phyloP scores from a whole-genome alignment of 2,797 vertebrate genomes.

The Gobio occitaniae region DNA sequence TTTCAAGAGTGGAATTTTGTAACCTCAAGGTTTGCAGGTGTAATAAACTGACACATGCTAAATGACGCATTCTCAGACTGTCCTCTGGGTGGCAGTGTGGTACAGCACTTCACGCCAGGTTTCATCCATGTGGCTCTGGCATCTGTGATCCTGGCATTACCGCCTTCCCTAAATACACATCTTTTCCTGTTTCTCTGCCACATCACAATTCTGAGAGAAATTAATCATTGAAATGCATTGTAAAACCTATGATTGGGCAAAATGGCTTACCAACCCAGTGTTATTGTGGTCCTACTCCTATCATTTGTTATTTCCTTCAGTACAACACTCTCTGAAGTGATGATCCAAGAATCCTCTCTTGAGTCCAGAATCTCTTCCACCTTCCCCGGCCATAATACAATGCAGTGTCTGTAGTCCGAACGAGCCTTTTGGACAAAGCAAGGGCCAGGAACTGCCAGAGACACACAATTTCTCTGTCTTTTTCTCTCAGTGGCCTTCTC shows the following conservation, averaged over 20 bases:
- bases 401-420: conserved; percentile 32
- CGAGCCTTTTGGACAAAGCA: conserved; percentile 30
- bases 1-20: background rate
- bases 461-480: conserved; percentile 18
- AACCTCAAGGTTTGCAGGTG: background rate
- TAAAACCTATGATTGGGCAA: conserved; percentile 44
- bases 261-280: conserved; percentile 4
- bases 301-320: conserved; percentile 19
- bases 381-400: conserved; percentile 27
- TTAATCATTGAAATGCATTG: conserved; percentile 53
- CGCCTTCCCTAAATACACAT: conserved; percentile 24
- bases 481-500: conserved; percentile 7
- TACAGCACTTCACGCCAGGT: conserved; percentile 39
- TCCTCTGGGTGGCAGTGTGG: conserved; percentile 61
- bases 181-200: conserved; percentile 59
- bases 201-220: conserved; percentile 51
- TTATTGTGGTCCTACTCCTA: conserved; percentile 27
- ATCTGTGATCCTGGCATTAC: conserved; percentile 9
- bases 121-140: background rate
- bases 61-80: background rate
- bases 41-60: background rate
- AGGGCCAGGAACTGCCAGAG: conserved; percentile 10
- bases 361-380: conserved; percentile 25
- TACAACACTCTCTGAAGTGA: conserved; percentile 24
- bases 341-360: conserved; percentile 26